Evolutionary conservation across 2,888 invertebrate species (phyloP).

Genomic region (Belgica antarctica): DNA sequence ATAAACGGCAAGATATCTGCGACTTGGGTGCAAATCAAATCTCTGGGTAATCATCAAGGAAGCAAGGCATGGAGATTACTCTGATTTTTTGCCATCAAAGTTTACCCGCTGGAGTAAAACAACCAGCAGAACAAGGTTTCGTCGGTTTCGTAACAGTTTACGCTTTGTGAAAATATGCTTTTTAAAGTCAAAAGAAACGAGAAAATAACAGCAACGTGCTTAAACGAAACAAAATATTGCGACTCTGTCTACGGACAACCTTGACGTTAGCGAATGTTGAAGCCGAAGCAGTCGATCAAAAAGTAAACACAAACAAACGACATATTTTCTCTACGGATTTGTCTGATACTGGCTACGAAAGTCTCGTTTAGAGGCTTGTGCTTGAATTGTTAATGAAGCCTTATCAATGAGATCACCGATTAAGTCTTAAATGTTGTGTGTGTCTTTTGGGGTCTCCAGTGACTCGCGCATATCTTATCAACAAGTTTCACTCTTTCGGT

Average conservation of each 20-base stretch:
- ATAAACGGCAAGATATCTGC: not conserved
- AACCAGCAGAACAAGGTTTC: conserved; percentile 25
- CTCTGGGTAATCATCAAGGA: too few species aligned
- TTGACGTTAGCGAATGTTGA: conserved; percentile 4
- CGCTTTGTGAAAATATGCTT: conserved; percentile 2
- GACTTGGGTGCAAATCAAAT: too few species aligned
- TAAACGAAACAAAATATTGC: conserved; percentile 20
- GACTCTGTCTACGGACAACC: conserved; percentile 16
- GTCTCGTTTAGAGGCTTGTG: too few species aligned
- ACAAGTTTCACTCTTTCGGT: too few species aligned
- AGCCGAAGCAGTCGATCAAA: conserved; percentile 19
- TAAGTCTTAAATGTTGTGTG: too few species aligned
- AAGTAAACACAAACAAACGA: not conserved
- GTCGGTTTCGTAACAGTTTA: conserved; percentile 11
- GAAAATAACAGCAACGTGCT: conserved; percentile 18
- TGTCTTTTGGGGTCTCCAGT: too few species aligned
- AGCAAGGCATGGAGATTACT: not conserved
- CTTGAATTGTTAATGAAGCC: too few species aligned
- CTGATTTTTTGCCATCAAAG: not conserved
- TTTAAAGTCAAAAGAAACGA: conserved; percentile 18
- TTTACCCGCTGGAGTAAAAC: not conserved
- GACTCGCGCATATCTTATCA: too few species aligned
- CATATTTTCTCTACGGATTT: not conserved
- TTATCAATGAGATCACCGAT: too few species aligned
- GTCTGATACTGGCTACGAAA: too few species aligned